Conservation (phyloP, 1,140 invertebrate species). For the Coptotermes formosanus region DNA sequence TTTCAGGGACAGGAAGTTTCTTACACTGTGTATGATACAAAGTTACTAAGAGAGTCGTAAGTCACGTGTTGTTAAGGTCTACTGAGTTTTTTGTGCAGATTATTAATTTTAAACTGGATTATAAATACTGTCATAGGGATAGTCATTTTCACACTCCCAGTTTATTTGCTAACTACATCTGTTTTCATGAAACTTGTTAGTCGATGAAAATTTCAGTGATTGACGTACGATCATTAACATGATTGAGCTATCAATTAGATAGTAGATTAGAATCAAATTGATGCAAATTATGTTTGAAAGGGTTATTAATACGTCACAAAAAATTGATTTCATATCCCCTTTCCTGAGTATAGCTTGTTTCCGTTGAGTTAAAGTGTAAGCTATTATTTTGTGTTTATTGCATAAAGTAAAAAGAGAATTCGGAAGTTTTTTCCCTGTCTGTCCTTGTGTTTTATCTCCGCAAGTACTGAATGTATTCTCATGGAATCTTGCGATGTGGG, state of each 20-base stretch:
- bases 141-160: background rate
- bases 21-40: too few species aligned
- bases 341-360: background rate
- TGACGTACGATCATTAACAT: background rate
- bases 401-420: too few species aligned
- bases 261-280: background rate
- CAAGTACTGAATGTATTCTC: too few species aligned
- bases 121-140: background rate
- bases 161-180: background rate
- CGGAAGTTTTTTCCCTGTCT: too few species aligned
- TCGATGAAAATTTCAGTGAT: conserved; percentile 1
- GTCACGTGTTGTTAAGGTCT: background rate
- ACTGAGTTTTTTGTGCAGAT: background rate
- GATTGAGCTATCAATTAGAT: background rate
- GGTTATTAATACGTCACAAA: background rate
- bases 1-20: too few species aligned
- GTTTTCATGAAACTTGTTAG: background rate
- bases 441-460: too few species aligned
- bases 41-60: too few species aligned
- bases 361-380: too few species aligned
- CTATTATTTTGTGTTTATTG: too few species aligned
- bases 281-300: conserved; percentile 8
- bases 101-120: background rate
- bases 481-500: too few species aligned
- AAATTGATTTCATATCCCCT: background rate